A percentile compares a stretch with the other conserved stretches of the same genome.
Evolutionary conservation across 2,888 invertebrate species (phyloP).

Genomic region (Zygothrica quintamaculata): DNA sequence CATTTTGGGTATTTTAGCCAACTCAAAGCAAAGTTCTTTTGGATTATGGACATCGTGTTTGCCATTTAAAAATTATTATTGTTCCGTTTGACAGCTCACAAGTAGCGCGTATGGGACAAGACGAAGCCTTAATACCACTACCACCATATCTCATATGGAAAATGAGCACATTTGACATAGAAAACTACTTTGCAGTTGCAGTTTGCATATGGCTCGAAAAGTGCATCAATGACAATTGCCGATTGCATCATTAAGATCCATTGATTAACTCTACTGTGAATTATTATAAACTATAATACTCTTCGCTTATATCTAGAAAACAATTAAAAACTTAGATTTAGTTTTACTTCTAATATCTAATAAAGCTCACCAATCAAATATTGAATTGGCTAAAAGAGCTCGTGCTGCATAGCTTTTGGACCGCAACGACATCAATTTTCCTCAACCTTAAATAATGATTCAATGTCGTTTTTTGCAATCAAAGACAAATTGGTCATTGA

Average conservation of each 20-base stretch:
- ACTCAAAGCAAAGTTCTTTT: constrained; percentile 26
- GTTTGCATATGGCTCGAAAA: constrained; percentile 3
- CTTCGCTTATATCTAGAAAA: too few relatives aligned
- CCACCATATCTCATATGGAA: constrained; percentile 54
- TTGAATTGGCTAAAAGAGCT: too few relatives aligned
- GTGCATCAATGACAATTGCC: background rate
- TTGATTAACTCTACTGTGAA: background rate
- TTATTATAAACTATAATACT: too few relatives aligned
- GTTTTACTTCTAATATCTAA: too few relatives aligned
- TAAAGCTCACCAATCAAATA: too few relatives aligned
- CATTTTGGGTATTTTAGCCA: constrained; percentile 54
- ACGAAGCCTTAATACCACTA: constrained; percentile 51
- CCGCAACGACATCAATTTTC: constrained; percentile 32
- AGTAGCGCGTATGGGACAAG: constrained; percentile 57
- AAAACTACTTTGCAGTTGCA: constrained; percentile 57
- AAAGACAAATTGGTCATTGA: constrained; percentile 34
- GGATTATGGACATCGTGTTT: constrained; percentile 45
- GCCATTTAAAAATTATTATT: constrained; percentile 69
- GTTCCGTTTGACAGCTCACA: constrained; percentile 68
- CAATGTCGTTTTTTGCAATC: constrained; percentile 64
- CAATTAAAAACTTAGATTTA: too few relatives aligned
- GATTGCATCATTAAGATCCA: background rate
- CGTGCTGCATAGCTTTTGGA: constrained; percentile 33
- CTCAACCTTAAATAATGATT: constrained; percentile 28
- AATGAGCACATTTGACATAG: constrained; percentile 51